These are phyloP conservation scores for Callyntrura sp. DNA, from an alignment of 2,888 invertebrate genomes.

Conservation along the genomic window DNA sequence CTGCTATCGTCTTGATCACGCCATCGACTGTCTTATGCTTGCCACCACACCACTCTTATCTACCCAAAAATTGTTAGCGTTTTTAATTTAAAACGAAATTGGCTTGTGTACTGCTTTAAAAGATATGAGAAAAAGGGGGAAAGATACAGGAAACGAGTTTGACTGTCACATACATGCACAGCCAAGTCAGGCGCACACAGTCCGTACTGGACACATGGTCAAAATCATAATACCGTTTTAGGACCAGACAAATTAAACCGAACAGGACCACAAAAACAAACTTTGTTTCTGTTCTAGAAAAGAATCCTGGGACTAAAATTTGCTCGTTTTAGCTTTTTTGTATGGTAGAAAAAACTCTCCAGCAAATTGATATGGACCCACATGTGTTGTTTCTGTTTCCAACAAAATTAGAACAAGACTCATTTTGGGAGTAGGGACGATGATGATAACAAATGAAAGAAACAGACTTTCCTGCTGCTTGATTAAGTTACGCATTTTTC, in stretches of 20 bases:
- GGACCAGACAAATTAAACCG: neutral
- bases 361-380: conserved; percentile 12
- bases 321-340: neutral
- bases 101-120: neutral
- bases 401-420: conserved; percentile 42
- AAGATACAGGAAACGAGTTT: neutral
- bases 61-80: neutral
- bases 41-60: too few species aligned
- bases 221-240: neutral
- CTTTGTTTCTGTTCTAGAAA: conserved; percentile 7
- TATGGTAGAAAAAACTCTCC: neutral
- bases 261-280: neutral
- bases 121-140: neutral
- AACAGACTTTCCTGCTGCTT: conserved; percentile 17
- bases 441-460: conserved; percentile 12
- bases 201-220: conserved; percentile 22
- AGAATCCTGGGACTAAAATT: conserved; percentile 8
- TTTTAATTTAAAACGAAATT: conserved; percentile 56
- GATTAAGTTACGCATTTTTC: conserved; percentile 10
- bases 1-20: conserved; percentile 18
- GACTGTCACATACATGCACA: too few species aligned
- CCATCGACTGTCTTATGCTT: neutral
- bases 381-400: conserved; percentile 47
- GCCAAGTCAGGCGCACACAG: too few species aligned
- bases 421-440: neutral